Percentiles rank a stretch among this genome's conserved stretches.
phyloP scores from a whole-genome alignment of 2,113 vertebrate genomes.

The Leucosticte australis region DNA sequence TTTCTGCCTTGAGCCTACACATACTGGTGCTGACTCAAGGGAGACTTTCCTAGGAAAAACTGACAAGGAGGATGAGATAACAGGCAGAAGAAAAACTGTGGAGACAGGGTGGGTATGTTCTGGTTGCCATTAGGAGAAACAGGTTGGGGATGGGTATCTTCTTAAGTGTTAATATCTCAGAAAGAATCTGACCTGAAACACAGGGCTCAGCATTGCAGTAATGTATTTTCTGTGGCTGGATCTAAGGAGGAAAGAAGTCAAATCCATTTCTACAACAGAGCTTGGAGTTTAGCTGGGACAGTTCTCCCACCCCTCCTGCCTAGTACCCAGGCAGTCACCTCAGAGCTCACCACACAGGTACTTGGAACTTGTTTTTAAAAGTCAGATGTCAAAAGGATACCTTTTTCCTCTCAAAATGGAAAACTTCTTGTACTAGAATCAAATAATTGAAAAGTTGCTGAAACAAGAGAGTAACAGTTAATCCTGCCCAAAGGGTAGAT shows the following conservation, averaged over 20 bases:
- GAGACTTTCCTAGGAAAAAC: background rate
- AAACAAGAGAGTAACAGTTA: conserved; percentile 74
- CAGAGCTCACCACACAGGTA: background rate
- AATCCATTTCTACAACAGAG: background rate
- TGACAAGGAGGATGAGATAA: background rate
- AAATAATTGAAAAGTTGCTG: conserved; percentile 70
- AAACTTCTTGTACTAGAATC: conserved; percentile 64
- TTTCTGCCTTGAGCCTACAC: background rate
- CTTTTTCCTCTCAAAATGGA: conserved; percentile 20
- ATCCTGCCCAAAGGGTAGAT: conserved; percentile 68
- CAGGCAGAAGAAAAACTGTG: background rate
- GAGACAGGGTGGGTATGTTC: background rate
- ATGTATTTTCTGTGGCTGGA: background rate
- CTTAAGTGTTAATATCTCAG: background rate
- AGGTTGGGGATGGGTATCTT: background rate
- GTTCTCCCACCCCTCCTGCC: background rate
- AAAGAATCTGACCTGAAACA: background rate
- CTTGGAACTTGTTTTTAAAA: background rate
- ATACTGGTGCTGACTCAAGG: background rate
- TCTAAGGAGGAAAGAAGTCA: background rate
- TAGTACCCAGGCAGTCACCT: background rate
- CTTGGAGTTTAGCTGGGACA: background rate
- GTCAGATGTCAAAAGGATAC: conserved; percentile 32
- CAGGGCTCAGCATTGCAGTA: background rate
- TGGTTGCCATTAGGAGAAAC: background rate